Evolutionary conservation across 2,113 vertebrate genomes (phyloP).

Genomic region (Harpagus bidentatus): DNA sequence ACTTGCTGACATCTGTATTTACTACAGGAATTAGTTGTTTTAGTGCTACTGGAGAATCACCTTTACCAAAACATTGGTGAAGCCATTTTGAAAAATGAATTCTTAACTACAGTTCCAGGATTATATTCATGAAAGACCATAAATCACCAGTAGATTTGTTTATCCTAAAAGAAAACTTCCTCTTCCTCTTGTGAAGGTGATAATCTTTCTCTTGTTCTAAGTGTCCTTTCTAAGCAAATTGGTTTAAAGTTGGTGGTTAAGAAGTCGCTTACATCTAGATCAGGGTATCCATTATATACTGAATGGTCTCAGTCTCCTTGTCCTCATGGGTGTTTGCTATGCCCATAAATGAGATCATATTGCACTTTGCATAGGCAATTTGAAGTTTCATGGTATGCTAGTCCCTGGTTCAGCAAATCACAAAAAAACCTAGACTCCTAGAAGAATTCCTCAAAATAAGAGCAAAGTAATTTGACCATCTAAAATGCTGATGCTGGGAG

Average conservation of each 20-base stretch:
- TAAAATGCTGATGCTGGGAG: not conserved
- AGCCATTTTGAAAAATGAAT: not conserved
- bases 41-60: not conserved
- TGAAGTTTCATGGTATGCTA: not conserved
- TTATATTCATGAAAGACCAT: not conserved
- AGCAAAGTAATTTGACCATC: not conserved
- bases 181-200: not conserved
- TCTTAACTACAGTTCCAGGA: not conserved
- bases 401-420: not conserved
- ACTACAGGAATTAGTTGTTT: not conserved
- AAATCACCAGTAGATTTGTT: not conserved
- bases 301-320: not conserved
- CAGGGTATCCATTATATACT: not conserved
- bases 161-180: not conserved
- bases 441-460: not conserved
- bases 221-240: not conserved
- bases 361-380: not conserved
- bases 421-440: not conserved
- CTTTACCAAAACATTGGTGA: not conserved
- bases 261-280: not conserved
- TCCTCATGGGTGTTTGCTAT: not conserved
- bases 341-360: not conserved
- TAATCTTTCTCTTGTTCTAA: not conserved
- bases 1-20: not conserved
- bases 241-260: not conserved